These are phyloP conservation scores for Tethya wilhelma DNA, from an alignment of 37 sponge, comb jelly and placozoan species.

Conservation along the genomic window DNA sequence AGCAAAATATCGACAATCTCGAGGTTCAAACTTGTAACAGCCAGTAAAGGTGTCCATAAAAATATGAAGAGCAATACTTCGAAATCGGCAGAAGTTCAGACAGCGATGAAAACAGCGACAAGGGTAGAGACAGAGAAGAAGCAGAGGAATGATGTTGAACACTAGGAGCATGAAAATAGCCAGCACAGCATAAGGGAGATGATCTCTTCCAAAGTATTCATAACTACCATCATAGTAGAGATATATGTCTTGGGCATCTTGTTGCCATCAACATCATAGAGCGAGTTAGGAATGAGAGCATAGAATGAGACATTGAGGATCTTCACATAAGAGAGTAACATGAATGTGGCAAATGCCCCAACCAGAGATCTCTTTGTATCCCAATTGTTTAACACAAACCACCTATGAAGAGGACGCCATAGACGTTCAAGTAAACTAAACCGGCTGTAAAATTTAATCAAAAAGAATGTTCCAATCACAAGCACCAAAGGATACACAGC, in stretches of 20 bases:
- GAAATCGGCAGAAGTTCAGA: neutral
- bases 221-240: neutral
- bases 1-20: conserved; percentile 12
- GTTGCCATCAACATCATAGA: neutral
- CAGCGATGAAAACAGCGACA: neutral
- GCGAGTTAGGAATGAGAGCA: neutral
- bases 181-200: neutral
- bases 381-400: neutral
- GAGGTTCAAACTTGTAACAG: neutral
- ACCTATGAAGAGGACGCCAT: neutral
- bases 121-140: conserved; percentile 3
- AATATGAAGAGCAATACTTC: neutral
- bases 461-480: neutral
- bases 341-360: neutral
- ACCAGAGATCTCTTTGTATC: neutral
- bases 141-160: neutral
- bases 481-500: conserved; percentile 3
- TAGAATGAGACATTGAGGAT: conserved; percentile 1
- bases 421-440: neutral
- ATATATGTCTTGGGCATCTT: neutral
- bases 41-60: conserved; percentile 17
- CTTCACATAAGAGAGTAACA: neutral
- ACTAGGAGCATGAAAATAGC: neutral
- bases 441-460: neutral
- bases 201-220: neutral